These are phyloP conservation scores for Lineus longissimus DNA, from an alignment of 1,140 invertebrate species.

Conservation along the genomic window DNA sequence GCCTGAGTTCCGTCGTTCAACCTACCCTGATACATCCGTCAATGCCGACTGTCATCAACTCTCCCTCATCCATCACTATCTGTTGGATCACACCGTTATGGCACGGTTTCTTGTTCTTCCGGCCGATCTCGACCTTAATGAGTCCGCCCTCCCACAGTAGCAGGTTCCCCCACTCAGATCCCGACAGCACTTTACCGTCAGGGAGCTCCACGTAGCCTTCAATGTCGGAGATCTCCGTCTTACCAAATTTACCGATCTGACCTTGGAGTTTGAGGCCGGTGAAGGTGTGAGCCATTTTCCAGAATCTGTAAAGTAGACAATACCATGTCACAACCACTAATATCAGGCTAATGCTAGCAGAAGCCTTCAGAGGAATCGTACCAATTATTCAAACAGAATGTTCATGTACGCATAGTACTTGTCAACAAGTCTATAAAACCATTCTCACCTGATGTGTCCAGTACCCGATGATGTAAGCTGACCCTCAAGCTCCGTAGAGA, in stretches of 20 bases:
- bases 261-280: constrained; percentile 86
- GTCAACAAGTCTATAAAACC: too few species aligned
- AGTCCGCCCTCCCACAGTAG: constrained; percentile 81
- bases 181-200: constrained; percentile 81
- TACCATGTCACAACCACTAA: not conserved
- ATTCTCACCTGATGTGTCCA: constrained; percentile 75
- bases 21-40: constrained; percentile 71
- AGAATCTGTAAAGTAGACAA: constrained; percentile 59
- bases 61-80: constrained; percentile 66
- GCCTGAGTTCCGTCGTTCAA: too few species aligned
- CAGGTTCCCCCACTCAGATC: constrained; percentile 85
- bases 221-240: constrained; percentile 85
- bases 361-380: too few species aligned
- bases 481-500: constrained; percentile 72
- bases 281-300: constrained; percentile 87
- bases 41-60: constrained; percentile 63
- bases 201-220: constrained; percentile 76
- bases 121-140: constrained; percentile 66
- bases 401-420: too few species aligned
- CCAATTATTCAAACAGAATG: too few species aligned
- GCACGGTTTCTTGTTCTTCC: constrained; percentile 61
- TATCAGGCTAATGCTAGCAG: too few species aligned
- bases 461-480: constrained; percentile 72
- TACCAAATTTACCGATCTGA: constrained; percentile 78
- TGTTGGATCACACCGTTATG: constrained; percentile 70